Conservation (phyloP, 2,113 vertebrate genomes). For the Poicephalus meyeri region DNA sequence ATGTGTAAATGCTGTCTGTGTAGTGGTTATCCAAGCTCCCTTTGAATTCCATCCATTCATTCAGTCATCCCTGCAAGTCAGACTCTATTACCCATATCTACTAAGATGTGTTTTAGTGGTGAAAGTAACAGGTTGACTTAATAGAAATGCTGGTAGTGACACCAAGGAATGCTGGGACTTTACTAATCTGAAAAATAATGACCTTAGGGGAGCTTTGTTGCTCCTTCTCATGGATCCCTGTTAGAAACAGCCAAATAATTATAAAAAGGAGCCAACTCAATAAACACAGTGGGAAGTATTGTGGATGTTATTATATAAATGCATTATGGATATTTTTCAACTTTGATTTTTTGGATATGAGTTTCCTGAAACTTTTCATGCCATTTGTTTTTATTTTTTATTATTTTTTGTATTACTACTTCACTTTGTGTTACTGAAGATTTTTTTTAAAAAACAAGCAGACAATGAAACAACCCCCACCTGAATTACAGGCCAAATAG, state of each 20-base stretch:
- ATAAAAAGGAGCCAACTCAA: background rate
- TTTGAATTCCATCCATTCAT: background rate
- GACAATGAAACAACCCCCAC: background rate
- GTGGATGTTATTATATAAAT: background rate
- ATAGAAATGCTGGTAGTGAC: conserved; percentile 14
- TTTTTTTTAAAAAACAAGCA: background rate
- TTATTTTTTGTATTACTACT: background rate
- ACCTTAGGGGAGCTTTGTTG: conserved; percentile 21
- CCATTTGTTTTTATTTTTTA: background rate
- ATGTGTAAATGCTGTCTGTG: conserved; percentile 20
- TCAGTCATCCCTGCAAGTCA: conserved; percentile 28
- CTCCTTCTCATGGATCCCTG: background rate
- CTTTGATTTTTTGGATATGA: background rate
- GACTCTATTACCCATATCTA: background rate
- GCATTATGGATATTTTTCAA: background rate
- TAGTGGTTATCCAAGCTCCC: background rate
- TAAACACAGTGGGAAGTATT: background rate
- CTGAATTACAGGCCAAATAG: background rate
- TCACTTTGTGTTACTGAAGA: background rate
- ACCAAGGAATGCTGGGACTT: conserved; percentile 26
- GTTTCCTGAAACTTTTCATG: background rate
- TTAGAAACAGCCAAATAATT: conserved; percentile 38
- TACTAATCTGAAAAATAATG: conserved; percentile 17
- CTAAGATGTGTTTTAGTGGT: background rate
- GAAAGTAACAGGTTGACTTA: conserved; percentile 10